Base-by-base conservation (phyloP, 2,797 vertebrate genomes). In the Cryptoprocta ferox region DNA sequence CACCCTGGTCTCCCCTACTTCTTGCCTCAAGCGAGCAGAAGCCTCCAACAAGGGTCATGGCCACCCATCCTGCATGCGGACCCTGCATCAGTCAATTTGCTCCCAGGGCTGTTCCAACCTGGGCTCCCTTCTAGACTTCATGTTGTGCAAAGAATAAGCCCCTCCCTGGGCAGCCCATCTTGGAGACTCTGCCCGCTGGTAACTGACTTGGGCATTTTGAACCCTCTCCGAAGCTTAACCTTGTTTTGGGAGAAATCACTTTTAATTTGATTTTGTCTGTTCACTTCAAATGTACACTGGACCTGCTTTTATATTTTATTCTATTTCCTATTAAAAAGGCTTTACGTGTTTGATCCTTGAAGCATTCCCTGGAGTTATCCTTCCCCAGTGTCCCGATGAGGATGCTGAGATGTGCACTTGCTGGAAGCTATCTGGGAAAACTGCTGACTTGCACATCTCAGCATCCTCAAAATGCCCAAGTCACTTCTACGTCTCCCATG, bases 111-210 rank as follows among this genome's bases (percentile, higher is more conserved):
- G 21, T 39, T 39, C 2, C 28, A 35, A 42, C 39, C 12, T 0
- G 2, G 12, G 19, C 28, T 5, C 2, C 0, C 1, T 63, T 32
- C 3, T 45, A 21, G 10, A 53, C 45, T 37, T 26, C 11, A 6
- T 0, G 8, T 56, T 75, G 42, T 85, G 2, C 37, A 30, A 95
- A 80, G 71, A 56, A 50, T 12, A 35, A 56, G 8, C 2, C 12
- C 1, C 15, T 59, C 12, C 10, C 3, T 35, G 59, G 30, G 32
- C 28, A 32, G 3, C 3, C 10, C 37, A 32, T 24, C 11, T 82
- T 28, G 13, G 39, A 45, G 37, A 79, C 42, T 88, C 35, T 4
- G 6, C 0, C 4, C 8, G 19, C 26, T 71, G 4, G 21, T 68
- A 48, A 65, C 6, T 42, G 15, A 78, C n/a, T 42, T 61, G 32